phyloP scores from a whole-genome alignment of 2,797 vertebrate species.

The Ara ararauna region DNA sequence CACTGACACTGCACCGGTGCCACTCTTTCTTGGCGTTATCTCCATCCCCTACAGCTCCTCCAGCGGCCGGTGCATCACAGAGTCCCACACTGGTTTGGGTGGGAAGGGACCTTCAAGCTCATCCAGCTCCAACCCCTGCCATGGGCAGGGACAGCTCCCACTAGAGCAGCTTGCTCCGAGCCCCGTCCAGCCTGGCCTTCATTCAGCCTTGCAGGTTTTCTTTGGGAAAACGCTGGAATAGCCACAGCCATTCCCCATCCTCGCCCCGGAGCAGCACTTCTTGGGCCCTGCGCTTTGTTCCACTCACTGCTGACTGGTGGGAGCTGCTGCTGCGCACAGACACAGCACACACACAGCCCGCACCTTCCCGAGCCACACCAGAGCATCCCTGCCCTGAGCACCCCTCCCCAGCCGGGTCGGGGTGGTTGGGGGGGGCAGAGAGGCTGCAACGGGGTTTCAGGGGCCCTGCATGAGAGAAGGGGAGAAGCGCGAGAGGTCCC shows the following conservation, averaged over 20 bases:
- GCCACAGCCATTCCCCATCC: neutral
- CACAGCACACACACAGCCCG: too few relatives aligned
- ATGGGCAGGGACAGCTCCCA: neutral
- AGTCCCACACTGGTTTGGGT: neutral
- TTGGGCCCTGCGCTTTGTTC: too few relatives aligned
- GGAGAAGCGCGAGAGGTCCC: neutral
- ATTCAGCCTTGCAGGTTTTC: neutral
- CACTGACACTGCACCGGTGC: neutral
- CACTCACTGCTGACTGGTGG: neutral
- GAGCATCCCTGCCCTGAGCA: neutral
- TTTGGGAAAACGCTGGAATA: neutral
- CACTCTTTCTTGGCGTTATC: neutral
- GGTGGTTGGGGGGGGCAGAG: too few relatives aligned
- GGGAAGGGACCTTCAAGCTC: neutral
- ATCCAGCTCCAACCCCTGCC: neutral
- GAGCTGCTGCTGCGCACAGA: neutral
- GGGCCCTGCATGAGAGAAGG: neutral
- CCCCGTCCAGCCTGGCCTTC: neutral
- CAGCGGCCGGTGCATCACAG: neutral
- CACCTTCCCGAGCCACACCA: neutral
- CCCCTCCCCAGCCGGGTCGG: too few relatives aligned
- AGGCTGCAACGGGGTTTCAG: neutral
- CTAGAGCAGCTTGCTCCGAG: neutral
- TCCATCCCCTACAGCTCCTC: neutral
- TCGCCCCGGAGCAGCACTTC: neutral